Evolutionary conservation across 2,888 invertebrate species (phyloP).

Genomic region (Melanostoma mellinum): DNA sequence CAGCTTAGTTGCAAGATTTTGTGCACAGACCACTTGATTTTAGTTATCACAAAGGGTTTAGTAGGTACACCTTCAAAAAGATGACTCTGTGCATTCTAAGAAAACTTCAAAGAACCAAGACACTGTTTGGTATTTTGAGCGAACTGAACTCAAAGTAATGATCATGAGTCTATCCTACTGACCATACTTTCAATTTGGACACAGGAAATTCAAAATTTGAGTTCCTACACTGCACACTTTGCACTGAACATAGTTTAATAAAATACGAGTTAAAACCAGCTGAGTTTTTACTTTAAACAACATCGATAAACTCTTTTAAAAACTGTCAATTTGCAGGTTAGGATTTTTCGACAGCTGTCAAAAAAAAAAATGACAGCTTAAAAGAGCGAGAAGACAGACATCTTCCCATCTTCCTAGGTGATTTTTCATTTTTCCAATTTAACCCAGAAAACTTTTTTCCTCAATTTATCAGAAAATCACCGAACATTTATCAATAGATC

Average conservation of each 20-base stretch:
- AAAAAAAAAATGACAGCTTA: conserved; percentile 56
- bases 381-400: conserved; percentile 33
- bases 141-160: no score
- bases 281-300: neutral
- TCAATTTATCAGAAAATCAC: neutral
- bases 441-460: conserved; percentile 54
- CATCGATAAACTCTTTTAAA: conserved; percentile 24
- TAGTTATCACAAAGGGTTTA: no score
- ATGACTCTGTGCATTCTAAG: no score
- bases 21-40: no score
- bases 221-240: no score
- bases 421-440: conserved; percentile 44
- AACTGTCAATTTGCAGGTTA: conserved; percentile 61
- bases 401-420: neutral
- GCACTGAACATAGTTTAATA: neutral
- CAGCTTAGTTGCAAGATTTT: no score
- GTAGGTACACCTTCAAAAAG: no score
- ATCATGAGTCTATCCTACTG: no score
- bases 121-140: no score
- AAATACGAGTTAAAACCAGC: neutral
- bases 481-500: neutral
- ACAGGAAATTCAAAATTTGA: no score
- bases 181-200: no score
- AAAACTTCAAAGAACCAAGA: no score
- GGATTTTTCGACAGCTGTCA: conserved; percentile 65